Evolutionary conservation across 2,888 invertebrate species (phyloP).

Genomic region (Cheilosia vulpina): DNA sequence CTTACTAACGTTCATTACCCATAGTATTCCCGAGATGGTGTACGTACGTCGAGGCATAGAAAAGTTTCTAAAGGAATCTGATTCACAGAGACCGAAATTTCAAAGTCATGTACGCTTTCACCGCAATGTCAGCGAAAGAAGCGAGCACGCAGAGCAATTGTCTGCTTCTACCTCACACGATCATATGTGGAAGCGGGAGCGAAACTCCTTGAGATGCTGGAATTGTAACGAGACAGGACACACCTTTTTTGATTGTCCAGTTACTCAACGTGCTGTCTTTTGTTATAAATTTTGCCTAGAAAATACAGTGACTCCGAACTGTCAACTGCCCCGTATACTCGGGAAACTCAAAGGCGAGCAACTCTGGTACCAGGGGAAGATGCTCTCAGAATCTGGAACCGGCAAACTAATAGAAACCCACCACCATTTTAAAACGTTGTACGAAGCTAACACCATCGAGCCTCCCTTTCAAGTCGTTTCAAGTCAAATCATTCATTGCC

Average conservation of each 20-base stretch:
- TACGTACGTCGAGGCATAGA: not conserved
- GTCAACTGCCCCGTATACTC: not conserved
- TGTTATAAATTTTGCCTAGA: conserved; percentile 8
- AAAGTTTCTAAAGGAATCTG: not conserved
- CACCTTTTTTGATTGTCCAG: not conserved
- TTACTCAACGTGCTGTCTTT: not conserved
- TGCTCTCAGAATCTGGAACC: conserved; percentile 5
- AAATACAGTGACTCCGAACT: not conserved
- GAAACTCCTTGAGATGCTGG: not conserved
- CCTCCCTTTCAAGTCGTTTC: not conserved
- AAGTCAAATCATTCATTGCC: not conserved
- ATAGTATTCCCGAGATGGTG: not conserved
- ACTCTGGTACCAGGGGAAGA: conserved; percentile 3
- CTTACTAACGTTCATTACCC: not conserved
- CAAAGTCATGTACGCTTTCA: not conserved
- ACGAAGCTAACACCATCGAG: not conserved
- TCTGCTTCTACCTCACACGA: not conserved
- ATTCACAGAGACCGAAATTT: not conserved
- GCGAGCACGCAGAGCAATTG: not conserved
- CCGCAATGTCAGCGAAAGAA: not conserved
- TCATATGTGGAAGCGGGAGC: not conserved
- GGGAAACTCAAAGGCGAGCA: conserved; percentile 16
- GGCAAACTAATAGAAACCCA: not conserved
- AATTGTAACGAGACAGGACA: not conserved
- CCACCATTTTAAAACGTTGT: not conserved